phyloP scores from a whole-genome alignment of 2,113 vertebrate species.

The Crypturellus undulatus region DNA sequence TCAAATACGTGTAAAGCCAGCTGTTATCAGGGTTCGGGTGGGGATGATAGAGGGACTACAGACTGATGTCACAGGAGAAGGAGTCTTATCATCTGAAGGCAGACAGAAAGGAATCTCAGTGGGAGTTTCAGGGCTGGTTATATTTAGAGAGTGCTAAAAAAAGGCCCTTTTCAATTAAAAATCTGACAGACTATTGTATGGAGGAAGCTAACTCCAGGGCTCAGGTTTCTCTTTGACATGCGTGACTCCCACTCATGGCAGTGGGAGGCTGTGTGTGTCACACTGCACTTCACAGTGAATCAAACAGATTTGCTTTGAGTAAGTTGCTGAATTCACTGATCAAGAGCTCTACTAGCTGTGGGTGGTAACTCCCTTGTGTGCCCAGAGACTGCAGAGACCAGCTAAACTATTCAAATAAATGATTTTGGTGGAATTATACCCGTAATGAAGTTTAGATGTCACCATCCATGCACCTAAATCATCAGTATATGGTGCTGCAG shows the following conservation, averaged over 20 bases:
- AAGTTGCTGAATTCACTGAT: background rate
- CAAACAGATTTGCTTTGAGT: background rate
- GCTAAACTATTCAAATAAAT: background rate
- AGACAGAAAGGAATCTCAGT: constrained; percentile 68
- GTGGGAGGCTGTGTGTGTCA: constrained; percentile 16
- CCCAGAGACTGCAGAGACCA: background rate
- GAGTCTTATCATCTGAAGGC: constrained; percentile 60
- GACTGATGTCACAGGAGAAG: constrained; percentile 52
- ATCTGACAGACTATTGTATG: constrained; percentile 53
- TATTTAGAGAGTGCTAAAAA: constrained; percentile 63
- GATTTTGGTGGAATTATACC: background rate
- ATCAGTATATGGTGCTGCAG: background rate
- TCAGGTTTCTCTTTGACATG: background rate
- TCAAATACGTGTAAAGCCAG: constrained; percentile 41
- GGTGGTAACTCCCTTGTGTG: background rate
- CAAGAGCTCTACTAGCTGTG: background rate
- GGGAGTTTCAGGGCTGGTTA: constrained; percentile 60
- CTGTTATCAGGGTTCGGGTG: constrained; percentile 36
- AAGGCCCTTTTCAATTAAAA: constrained; percentile 35
- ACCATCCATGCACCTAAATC: background rate
- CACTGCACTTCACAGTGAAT: background rate
- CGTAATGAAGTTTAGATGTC: background rate
- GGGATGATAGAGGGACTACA: constrained; percentile 55
- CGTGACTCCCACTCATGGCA: constrained; percentile 46
- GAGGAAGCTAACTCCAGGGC: constrained; percentile 32